Conservation (phyloP, 2,797 vertebrate genomes). For the Sebastolobus altivelis region DNA sequence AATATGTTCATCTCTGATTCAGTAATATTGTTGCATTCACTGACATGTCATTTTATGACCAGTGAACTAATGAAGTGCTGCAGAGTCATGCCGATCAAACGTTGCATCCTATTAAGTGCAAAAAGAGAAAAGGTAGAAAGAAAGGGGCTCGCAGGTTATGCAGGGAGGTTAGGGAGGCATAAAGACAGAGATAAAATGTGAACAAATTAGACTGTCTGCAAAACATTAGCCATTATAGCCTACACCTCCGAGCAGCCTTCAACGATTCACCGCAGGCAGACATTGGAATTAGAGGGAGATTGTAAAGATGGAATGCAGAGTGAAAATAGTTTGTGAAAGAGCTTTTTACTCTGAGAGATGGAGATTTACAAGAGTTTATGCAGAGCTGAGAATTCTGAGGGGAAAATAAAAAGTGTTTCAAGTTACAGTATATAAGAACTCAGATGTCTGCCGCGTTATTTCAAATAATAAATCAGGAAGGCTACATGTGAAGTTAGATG, state of each 20-base stretch:
- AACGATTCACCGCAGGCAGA: constrained; percentile 43
- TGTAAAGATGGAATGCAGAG: constrained; percentile 26
- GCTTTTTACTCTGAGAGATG: constrained; percentile 29
- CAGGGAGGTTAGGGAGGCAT: constrained; percentile 36
- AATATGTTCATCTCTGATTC: constrained; percentile 7
- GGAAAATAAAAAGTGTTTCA: constrained; percentile 3
- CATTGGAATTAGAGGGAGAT: constrained; percentile 29
- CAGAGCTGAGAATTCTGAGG: not conserved
- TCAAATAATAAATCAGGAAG: not conserved
- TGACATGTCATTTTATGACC: constrained; percentile 38
- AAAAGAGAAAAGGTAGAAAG: constrained; percentile 10
- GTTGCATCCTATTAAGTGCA: constrained; percentile 14
- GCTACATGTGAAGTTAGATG: not conserved
- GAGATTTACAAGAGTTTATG: constrained; percentile 18
- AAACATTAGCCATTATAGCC: constrained; percentile 52
- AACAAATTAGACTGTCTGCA: constrained; percentile 61
- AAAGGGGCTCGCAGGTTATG: not conserved
- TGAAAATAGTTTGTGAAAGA: constrained; percentile 37
- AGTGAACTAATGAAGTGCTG: constrained; percentile 15
- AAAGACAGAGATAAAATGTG: constrained; percentile 48
- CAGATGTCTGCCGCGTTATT: not conserved
- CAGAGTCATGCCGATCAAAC: constrained; percentile 30
- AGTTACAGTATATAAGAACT: not conserved
- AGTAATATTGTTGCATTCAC: not conserved
- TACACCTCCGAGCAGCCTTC: constrained; percentile 38